Evolutionary conservation across 2,113 vertebrate genomes (phyloP).

Genomic region (Kryptolebias marmoratus): DNA sequence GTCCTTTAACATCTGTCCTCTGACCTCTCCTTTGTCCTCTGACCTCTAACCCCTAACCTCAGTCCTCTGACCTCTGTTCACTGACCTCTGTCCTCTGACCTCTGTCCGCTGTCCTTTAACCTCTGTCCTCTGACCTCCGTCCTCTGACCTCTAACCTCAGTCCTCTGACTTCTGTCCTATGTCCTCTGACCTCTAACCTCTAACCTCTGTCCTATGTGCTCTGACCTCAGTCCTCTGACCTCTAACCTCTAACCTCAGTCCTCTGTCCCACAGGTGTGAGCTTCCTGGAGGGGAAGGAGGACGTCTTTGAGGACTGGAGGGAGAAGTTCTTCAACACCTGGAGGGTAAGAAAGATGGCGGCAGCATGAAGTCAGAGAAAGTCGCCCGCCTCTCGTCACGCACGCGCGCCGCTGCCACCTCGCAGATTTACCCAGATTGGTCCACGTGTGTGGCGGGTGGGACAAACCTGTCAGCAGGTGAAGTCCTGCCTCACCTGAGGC

Average conservation of each 20-base stretch:
- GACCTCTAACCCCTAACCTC: too few relatives aligned
- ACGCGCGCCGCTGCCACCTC: slow-evolving; percentile 13
- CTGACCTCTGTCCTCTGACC: too few relatives aligned
- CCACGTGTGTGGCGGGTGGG: slow-evolving; percentile 24
- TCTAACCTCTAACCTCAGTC: too few relatives aligned
- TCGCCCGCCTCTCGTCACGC: slow-evolving; percentile 44
- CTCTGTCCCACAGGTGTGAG: slow-evolving; percentile 84
- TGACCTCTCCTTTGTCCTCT: too few relatives aligned
- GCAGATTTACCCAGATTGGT: slow-evolving; percentile 67
- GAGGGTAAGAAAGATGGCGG: slow-evolving; percentile 78
- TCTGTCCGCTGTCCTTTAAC: too few relatives aligned
- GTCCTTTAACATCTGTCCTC: too few relatives aligned
- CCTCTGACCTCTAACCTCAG: too few relatives aligned
- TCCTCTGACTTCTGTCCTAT: too few relatives aligned
- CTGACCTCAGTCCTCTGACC: too few relatives aligned
- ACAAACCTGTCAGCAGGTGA: slow-evolving; percentile 1
- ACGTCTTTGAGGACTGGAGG: slow-evolving; percentile 88
- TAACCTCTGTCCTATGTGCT: not conserved
- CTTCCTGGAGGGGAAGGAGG: slow-evolving; percentile 89
- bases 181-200: too few relatives aligned
- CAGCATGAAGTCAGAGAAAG: slow-evolving; percentile 17
- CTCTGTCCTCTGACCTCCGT: too few relatives aligned
- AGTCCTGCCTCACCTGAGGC: slow-evolving; percentile 9
- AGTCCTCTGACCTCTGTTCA: too few relatives aligned
- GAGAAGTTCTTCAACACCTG: slow-evolving; percentile 95